phyloP scores from a whole-genome alignment of 23 tunicate species.

The Aplidium turbinatum region DNA sequence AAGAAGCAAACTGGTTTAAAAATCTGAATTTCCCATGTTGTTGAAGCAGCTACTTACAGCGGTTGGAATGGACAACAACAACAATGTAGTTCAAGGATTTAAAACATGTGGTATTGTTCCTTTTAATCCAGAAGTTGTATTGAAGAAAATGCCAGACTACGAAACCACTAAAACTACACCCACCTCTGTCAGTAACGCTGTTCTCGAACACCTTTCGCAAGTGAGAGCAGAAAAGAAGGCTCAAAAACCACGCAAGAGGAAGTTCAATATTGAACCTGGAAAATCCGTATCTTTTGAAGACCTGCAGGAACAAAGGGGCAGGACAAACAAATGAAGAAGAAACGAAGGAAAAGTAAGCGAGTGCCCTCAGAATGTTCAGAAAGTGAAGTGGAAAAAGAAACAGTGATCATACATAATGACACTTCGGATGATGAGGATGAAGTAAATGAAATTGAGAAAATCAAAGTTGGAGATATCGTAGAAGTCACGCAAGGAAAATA shows the following conservation, averaged over 20 bases:
- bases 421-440: neutral
- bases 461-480: neutral
- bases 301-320: neutral
- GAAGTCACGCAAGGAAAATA: neutral
- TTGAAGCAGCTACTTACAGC: neutral
- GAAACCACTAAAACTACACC: neutral
- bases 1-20: neutral
- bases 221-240: neutral
- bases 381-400: neutral
- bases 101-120: constrained; percentile 7
- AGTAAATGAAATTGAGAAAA: neutral
- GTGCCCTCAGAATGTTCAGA: neutral
- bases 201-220: neutral
- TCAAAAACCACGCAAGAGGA: neutral
- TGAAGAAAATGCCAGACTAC: constrained; percentile 7
- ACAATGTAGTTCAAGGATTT: neutral
- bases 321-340: too few relatives aligned
- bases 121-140: constrained; percentile 4
- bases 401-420: neutral
- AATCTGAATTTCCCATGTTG: constrained; percentile 1
- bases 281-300: neutral
- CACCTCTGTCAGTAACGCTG: neutral
- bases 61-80: neutral
- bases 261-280: neutral
- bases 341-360: too few relatives aligned